Evolutionary conservation across 2,888 invertebrate species (phyloP).

Genomic region (Augochlorella aurata): DNA sequence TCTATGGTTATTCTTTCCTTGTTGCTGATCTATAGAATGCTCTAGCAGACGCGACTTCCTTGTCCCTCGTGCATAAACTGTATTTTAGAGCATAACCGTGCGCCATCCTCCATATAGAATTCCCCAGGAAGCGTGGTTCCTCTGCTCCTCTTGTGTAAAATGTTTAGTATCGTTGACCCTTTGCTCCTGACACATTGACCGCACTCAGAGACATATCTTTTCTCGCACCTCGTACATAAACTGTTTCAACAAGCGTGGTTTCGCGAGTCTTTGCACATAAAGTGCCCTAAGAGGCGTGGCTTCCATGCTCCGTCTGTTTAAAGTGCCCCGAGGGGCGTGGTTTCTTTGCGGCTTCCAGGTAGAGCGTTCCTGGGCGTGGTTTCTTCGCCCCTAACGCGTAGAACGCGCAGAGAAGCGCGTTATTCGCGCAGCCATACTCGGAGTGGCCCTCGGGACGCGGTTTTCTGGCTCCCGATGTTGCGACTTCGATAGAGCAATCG

Average conservation of each 20-base stretch:
- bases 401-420: too few species aligned
- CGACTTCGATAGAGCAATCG: too few species aligned
- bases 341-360: too few species aligned
- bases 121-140: neutral
- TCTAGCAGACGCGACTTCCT: neutral
- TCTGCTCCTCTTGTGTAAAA: neutral
- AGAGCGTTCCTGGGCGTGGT: too few species aligned
- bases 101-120: too few species aligned
- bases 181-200: neutral
- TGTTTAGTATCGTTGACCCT: neutral
- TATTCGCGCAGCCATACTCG: too few species aligned
- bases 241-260: neutral
- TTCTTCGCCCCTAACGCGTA: too few species aligned
- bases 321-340: neutral
- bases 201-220: too few species aligned
- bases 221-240: neutral
- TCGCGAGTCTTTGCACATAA: neutral
- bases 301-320: neutral
- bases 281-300: too few species aligned
- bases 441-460: too few species aligned
- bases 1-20: neutral
- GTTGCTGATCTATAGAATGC: neutral
- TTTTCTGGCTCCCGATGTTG: too few species aligned
- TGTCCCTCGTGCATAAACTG: neutral
- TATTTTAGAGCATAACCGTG: neutral